Evolutionary conservation across 2,888 invertebrate species (phyloP), one percentile per base, ranked within the genome.

Genomic region (Sturmia bella): DNA sequence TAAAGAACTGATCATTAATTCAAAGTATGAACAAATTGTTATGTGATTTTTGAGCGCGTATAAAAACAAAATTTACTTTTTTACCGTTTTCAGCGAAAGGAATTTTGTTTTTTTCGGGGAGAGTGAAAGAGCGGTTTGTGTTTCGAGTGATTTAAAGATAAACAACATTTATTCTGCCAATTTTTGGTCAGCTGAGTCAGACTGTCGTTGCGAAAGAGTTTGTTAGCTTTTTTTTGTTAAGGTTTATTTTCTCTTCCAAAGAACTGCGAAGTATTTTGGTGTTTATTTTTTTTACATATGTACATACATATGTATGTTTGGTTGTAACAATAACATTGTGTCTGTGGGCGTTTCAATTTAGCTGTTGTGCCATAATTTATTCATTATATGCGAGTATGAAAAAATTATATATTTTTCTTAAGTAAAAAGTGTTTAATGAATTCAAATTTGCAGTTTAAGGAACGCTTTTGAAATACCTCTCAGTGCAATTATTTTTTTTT

Each of bases 41-140:
- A 59, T 37, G 24, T 21, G 39, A 32, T 48, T 3, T 32, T 50
- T 52, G 17, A 12, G n/a, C 24, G 21, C 37, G 12, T 52, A 45
- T 32, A 15, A 45, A 85, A 85, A 89, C 85, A 85, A 89, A 89
- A 88, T 88, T 88, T 89, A 89, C 88, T 88, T 88, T 88, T 89
- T 88, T 89, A 88, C 88, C 88, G 89, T 89, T 88, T 89, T 87
- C 85, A 88, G 89, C 88, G 88, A 89, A 89, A 88, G 88, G 88
- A 87, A 86, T 85, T 85, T 84, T 84, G 79, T 83, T 85, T 85
- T 84, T 84, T 81, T 83, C 17, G 32, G 79, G 19, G 52, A 68
- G 15, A 77, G 37, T 27, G 48, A 72, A 57, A 63, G 59, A 45
- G 27, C 61, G 19, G 32, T 32, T 52, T 21, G 11, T 32, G 15